Evolutionary conservation across 2,113 vertebrate species (phyloP), one percentile per base, ranked within the genome.

Genomic region (Ia io): DNA sequence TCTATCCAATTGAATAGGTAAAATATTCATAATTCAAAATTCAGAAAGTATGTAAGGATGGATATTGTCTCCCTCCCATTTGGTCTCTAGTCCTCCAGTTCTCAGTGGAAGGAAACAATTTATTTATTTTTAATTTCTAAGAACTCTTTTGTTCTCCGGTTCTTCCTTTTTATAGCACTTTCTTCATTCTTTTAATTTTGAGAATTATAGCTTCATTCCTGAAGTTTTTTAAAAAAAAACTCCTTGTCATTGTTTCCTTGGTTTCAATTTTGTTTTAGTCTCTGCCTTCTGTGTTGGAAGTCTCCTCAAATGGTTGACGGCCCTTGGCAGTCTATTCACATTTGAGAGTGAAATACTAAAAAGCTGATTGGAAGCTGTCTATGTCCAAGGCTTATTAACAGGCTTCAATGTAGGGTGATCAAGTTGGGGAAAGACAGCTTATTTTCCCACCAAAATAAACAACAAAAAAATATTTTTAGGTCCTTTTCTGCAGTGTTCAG

Each of bases 231-330:
- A 47, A 47, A 49, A 49, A 37, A 59, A 76, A 85, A 8, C 37
- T 77, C 10, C 49, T n/a, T 91, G 32, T 61, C 25, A 88, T 84
- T 79, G 30, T 61, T 95, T 86, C 13, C 61, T 93, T 88, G 47
- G 67, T 88, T 65, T 91, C 51, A 79, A 20, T 61, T 94, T 92
- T 84, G 59, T 73, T 92, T 83, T 90, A 56, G 42, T 84, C 37
- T 88, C 51, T 44, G 12, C 4, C 17, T 94, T 84, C 70, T 49
- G n/a, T 6, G 6, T 3, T 93, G 30, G 20, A 78, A 73, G 44
- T 6, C 59, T 89, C 71, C 47, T 93, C 49, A 82, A 78, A 67
- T 71, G 56, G 70, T 32, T 73, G 32, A 47, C 47, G 30, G 51
- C 28, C 59, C 22, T 80, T 84, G 32, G 11, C 44, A 85, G 49